Evolutionary conservation across 2,113 vertebrate species (phyloP).

Genomic region (cat (Felis catus)): F.catus_Fca126_mat1.0 CM031412.1:234310501-234311000

Average conservation of each 20-base stretch:
- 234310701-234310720: fast-evolving
- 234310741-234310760: neutral
- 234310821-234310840: neutral
- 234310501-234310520: neutral
- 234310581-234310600: neutral
- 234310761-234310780: neutral
- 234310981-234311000: too few relatives aligned
- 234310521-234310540: neutral
- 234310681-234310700: too few relatives aligned
- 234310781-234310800: neutral
- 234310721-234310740: fast-evolving
- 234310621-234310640: neutral
- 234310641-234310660: neutral
- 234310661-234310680: neutral
- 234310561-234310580: neutral
- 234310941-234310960: too few relatives aligned
- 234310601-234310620: neutral
- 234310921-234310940: too few relatives aligned
- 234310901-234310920: too few relatives aligned
- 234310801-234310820: neutral
- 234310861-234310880: neutral
- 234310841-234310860: neutral
- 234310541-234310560: neutral
- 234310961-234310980: too few relatives aligned
- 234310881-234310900: neutral